These are phyloP conservation scores for Mellivora capensis DNA, from an alignment of 2,113 vertebrate species.

Conservation along the genomic window DNA sequence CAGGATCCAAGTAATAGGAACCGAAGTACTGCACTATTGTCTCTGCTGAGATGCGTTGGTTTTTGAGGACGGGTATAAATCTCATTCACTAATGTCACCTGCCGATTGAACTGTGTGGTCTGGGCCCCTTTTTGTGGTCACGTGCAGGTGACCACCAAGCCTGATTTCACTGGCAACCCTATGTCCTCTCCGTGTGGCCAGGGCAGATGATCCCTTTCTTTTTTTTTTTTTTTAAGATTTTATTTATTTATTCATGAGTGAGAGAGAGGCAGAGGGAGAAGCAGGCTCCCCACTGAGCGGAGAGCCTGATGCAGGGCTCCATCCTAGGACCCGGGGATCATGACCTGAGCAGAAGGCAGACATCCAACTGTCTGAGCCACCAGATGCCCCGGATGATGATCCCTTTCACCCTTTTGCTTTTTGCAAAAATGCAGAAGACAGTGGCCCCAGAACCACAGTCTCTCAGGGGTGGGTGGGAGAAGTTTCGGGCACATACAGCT, in stretches of 20 bases:
- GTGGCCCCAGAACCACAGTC: neutral
- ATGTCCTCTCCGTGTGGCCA: neutral
- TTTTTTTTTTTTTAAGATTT: no score
- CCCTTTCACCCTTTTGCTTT: neutral
- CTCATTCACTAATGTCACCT: neutral
- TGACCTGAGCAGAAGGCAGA: no score
- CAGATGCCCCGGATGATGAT: neutral
- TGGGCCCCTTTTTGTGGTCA: neutral
- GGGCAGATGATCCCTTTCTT: neutral
- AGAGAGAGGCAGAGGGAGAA: no score
- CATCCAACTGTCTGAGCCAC: no score
- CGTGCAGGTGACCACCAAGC: neutral
- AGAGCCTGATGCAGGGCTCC: no score
- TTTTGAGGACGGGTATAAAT: neutral
- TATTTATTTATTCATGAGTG: no score
- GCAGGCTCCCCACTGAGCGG: no score
- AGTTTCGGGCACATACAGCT: neutral
- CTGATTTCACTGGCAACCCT: neutral
- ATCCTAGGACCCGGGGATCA: no score
- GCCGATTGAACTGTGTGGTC: neutral
- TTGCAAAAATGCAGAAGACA: constrained; percentile 1
- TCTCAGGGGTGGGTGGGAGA: neutral
- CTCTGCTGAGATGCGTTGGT: neutral
- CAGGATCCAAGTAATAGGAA: neutral
- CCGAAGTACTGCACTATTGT: neutral